These are phyloP conservation scores for Leucozona laternaria DNA, from an alignment of 2,888 invertebrate species.

Conservation along the genomic window DNA sequence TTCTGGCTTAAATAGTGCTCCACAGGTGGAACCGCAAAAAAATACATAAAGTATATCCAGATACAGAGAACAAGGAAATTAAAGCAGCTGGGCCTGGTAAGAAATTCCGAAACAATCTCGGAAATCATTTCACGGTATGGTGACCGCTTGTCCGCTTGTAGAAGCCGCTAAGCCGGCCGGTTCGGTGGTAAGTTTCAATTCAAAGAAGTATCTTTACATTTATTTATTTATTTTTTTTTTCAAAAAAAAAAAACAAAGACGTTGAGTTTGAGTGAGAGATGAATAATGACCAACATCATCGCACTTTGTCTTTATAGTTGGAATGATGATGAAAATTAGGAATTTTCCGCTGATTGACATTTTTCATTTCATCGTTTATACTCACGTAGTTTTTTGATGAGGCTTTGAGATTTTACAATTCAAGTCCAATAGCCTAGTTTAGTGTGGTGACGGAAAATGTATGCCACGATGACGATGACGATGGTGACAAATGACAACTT, in stretches of 20 bases:
- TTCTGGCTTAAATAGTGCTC: slow-evolving; percentile 36
- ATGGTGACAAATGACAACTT: slow-evolving; percentile 40
- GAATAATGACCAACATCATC: slow-evolving; percentile 34
- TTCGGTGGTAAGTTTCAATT: not conserved
- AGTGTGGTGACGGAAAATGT: slow-evolving; percentile 2
- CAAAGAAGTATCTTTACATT: slow-evolving; percentile 12
- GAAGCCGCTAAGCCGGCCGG: slow-evolving; percentile 3
- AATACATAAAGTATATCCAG: not conserved
- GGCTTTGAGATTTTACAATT: not conserved
- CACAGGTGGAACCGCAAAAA: slow-evolving; percentile 64
- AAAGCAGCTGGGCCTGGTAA: slow-evolving; percentile 55
- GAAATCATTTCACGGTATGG: slow-evolving; percentile 71
- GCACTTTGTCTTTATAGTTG: not conserved
- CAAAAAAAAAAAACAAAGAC: slow-evolving; percentile 19
- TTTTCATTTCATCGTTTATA: slow-evolving; percentile 3
- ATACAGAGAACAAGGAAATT: slow-evolving; percentile 65
- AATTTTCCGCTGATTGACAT: slow-evolving; percentile 64
- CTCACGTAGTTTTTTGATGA: not conserved
- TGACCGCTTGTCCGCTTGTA: slow-evolving; percentile 46
- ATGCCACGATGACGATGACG: slow-evolving; percentile 13
- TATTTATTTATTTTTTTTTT: too few relatives aligned
- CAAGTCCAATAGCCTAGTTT: slow-evolving; percentile 28
- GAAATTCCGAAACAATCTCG: slow-evolving; percentile 67
- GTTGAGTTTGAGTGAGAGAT: slow-evolving; percentile 20
- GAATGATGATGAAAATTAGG: slow-evolving; percentile 59